Conservation (phyloP, 2,113 vertebrate species). For the Poeciliopsis prolifica region DNA sequence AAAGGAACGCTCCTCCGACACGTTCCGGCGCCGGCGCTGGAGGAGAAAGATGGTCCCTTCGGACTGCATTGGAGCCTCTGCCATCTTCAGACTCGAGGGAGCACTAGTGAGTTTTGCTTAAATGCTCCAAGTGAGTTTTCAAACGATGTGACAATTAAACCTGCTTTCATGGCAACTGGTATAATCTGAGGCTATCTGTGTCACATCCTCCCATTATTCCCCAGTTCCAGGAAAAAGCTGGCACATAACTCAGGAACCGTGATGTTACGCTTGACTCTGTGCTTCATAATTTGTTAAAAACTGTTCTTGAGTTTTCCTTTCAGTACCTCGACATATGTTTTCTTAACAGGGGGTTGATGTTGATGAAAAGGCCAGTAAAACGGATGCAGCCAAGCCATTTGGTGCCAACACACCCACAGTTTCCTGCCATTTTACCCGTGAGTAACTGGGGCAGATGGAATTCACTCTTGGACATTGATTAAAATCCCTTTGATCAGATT, state of each 20-base stretch:
- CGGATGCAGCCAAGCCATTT: constrained; percentile 84
- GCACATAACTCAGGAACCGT: constrained; percentile 19
- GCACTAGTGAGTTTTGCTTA: constrained; percentile 84
- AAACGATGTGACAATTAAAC: background rate
- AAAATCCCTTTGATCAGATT: constrained; percentile 41
- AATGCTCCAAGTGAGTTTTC: background rate
- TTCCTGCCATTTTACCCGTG: constrained; percentile 92
- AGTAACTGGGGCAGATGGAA: constrained; percentile 69
- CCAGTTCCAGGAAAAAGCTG: constrained; percentile 23
- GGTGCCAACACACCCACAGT: constrained; percentile 95
- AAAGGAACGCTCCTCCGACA: constrained; percentile 90
- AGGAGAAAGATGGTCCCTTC: constrained; percentile 94
- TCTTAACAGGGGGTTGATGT: constrained; percentile 86
- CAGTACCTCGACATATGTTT: constrained; percentile 10
- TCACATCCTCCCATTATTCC: constrained; percentile 53
- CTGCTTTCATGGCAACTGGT: constrained; percentile 13
- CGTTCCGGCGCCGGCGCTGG: constrained; percentile 92
- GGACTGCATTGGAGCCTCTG: constrained; percentile 86
- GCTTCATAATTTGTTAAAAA: background rate
- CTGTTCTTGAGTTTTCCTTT: background rate
- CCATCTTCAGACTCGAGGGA: constrained; percentile 95
- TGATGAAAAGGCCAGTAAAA: constrained; percentile 85
- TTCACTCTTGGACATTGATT: constrained; percentile 41
- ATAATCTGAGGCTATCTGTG: constrained; percentile 26
- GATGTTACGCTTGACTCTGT: constrained; percentile 27